phyloP scores from a whole-genome alignment of 2,113 vertebrate species.

The Pachypanchax playfairii region DNA sequence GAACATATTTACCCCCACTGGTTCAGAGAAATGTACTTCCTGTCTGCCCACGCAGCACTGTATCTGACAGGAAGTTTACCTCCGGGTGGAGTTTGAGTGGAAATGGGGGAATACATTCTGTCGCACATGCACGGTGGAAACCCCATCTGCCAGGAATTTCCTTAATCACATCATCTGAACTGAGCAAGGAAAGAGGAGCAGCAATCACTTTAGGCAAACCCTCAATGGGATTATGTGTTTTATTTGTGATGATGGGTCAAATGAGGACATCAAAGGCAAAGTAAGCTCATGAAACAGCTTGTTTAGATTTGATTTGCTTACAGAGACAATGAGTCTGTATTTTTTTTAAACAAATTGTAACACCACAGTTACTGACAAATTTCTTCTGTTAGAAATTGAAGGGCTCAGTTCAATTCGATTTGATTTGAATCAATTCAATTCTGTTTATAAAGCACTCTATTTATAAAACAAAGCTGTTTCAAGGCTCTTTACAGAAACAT shows the following conservation, averaged over 20 bases:
- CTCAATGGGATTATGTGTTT: constrained; percentile 51
- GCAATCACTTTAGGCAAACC: constrained; percentile 73
- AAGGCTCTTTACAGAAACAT: no score
- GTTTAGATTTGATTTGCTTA: neutral
- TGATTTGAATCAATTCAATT: no score
- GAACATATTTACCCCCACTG: constrained; percentile 62
- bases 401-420: no score
- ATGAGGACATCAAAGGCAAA: constrained; percentile 62
- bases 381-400: no score
- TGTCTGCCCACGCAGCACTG: constrained; percentile 50
- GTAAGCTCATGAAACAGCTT: neutral
- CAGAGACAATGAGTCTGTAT: no score
- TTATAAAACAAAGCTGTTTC: no score
- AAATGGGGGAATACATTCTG: neutral
- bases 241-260: constrained; percentile 59
- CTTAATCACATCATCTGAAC: constrained; percentile 77
- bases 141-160: constrained; percentile 76
- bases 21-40: constrained; percentile 59
- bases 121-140: constrained; percentile 50
- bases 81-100: constrained; percentile 35
- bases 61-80: constrained; percentile 57
- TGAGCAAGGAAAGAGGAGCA: constrained; percentile 65
- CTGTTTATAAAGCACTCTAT: no score
- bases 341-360: neutral
- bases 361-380: neutral